Base-by-base conservation (phyloP, 1,140 invertebrate species). In the Zaprionus inermis region DNA sequence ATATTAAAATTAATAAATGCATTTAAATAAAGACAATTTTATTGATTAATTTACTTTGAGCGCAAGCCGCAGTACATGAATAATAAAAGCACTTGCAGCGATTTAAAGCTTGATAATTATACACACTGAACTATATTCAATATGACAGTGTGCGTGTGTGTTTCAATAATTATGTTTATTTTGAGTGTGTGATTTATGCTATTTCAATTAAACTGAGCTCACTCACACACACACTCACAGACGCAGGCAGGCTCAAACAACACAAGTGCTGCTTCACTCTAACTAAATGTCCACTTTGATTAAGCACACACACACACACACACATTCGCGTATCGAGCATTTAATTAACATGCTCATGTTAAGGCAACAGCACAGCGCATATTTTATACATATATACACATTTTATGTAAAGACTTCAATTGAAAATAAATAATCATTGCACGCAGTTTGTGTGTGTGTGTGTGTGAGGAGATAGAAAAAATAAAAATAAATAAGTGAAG, bases 401-500 rank as follows among this genome's bases (percentile, higher is more conserved):
- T 36, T 60, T 52, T 5, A 16, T 59, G 49, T 16, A 52, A 24
- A 51, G 32, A 52, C 30, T 57, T 55, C 18, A 49, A 66, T 52
- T 58, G 18, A 36, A 72, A 44, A 16, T 64, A 70, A 54, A 71
- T 64, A 63, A 32, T 22, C 18, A 51, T 58, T 58, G 20, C 44
- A 10, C 49, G 34, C 32, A 16, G 20, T 34, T 11, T 63, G 51
- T 16, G 60, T 24, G 5, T 51, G 22, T 59, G 49, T 59, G 41
- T 36, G 28, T 51, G 14, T 1, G 44, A 22, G n/a, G 38, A 9
- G 38, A 9, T 38, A 6, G 44, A 10, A 16, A 32, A 61, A 16
- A 32, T 32, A 20, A 55, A 55, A 54, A 55, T 68, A 73, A 58
- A 77, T 54, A 64, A 71, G 16, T 65, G 18, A 81, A 78, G 44